These are phyloP conservation scores for Prinia subflava DNA, from an alignment of 2,113 vertebrate genomes.

Conservation along the genomic window DNA sequence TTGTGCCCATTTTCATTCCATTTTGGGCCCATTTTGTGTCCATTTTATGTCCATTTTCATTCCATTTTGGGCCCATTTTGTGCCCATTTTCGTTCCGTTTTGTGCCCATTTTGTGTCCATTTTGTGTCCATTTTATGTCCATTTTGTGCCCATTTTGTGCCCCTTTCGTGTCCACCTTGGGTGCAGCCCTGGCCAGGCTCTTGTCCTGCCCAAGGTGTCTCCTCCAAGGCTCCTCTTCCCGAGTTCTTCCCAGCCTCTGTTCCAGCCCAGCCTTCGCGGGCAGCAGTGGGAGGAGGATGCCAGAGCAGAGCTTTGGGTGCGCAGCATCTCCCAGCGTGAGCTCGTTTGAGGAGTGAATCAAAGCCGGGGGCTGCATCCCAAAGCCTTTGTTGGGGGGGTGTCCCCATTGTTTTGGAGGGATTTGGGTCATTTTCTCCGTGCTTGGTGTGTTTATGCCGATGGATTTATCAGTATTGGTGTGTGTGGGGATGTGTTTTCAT, in stretches of 20 bases:
- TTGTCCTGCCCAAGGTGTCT: neutral
- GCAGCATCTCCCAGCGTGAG: neutral
- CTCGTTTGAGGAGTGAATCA: neutral
- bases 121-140: too few species aligned
- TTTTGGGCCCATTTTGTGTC: too few species aligned
- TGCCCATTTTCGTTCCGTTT: too few species aligned
- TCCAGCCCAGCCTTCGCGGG: neutral
- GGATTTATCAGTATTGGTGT: neutral
- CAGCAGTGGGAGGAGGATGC: neutral
- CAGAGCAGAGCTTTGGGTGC: neutral
- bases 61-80: too few species aligned
- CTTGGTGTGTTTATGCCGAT: neutral
- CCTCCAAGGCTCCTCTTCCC: neutral
- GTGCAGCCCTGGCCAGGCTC: neutral
- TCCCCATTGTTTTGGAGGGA: neutral
- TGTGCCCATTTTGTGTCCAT: too few species aligned
- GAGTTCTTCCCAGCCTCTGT: neutral
- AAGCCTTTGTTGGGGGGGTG: neutral
- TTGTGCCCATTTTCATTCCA: too few species aligned
- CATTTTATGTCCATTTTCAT: too few species aligned
- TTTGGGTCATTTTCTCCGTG: slow-evolving; percentile 6
- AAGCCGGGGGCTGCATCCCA: neutral
- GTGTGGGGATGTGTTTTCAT: neutral
- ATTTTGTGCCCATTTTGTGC: neutral
- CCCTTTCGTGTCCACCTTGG: neutral